Evolutionary conservation across 2,888 invertebrate species (phyloP).

Genomic region (Augochlorella aurata): DNA sequence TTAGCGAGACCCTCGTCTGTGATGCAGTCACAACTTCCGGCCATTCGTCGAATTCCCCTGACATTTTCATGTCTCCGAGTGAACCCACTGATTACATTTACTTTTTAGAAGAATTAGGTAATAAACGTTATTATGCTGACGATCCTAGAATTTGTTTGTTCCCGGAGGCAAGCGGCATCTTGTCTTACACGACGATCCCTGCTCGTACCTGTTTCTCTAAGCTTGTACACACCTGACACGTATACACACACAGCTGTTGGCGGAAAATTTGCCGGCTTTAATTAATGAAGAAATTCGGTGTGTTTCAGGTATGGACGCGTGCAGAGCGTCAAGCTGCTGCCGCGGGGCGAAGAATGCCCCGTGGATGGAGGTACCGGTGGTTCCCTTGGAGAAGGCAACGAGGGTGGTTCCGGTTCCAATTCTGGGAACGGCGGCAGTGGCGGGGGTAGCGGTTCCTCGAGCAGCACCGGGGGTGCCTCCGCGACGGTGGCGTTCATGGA

Average conservation of each 20-base stretch:
- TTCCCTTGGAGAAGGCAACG: slow-evolving; percentile 83
- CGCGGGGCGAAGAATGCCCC: slow-evolving; percentile 83
- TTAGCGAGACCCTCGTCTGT: slow-evolving; percentile 36
- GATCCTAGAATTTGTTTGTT: too few relatives aligned
- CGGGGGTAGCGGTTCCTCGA: slow-evolving; percentile 82
- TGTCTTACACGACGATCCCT: too few relatives aligned
- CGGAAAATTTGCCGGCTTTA: neutral
- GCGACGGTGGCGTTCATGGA: slow-evolving; percentile 98
- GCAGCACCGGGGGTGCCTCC: slow-evolving; percentile 87
- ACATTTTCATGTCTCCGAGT: neutral
- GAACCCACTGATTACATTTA: neutral
- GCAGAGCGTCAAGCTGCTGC: slow-evolving; percentile 97
- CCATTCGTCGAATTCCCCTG: neutral
- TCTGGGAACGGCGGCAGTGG: slow-evolving; percentile 76
- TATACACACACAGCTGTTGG: neutral
- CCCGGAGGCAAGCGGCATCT: too few relatives aligned
- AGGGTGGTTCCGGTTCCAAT: slow-evolving; percentile 76
- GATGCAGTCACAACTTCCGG: slow-evolving; percentile 18
- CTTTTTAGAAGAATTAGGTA: neutral
- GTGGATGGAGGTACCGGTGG: slow-evolving; percentile 82
- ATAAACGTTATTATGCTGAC: neutral
- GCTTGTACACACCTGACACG: too few relatives aligned
- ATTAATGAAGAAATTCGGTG: neutral
- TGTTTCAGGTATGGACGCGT: slow-evolving; percentile 96
- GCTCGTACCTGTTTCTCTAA: too few relatives aligned